Evolutionary conservation across 2,797 vertebrate genomes (phyloP).

Genomic region (Psittacula echo): DNA sequence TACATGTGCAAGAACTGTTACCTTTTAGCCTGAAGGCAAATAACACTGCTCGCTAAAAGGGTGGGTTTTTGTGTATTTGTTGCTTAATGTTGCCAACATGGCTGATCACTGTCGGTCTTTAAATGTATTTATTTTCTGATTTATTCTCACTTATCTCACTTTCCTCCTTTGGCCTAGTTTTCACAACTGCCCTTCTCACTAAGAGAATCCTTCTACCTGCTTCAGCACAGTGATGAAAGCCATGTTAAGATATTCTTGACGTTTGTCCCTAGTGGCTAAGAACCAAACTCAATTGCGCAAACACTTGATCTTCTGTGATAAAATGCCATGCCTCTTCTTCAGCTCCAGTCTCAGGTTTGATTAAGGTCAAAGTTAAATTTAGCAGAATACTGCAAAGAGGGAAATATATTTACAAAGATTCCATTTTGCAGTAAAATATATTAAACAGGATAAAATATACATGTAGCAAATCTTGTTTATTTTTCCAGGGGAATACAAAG

Average conservation of each 20-base stretch:
- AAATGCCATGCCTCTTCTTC: background rate
- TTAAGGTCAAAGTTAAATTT: slow-evolving; percentile 28
- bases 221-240: background rate
- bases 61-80: background rate
- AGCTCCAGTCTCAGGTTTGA: background rate
- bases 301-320: background rate
- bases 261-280: background rate
- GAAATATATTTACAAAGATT: background rate
- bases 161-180: background rate
- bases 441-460: background rate
- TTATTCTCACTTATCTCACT: background rate
- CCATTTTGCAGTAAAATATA: background rate
- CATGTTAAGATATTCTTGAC: background rate
- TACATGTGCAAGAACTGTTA: background rate
- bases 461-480: background rate
- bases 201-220: background rate
- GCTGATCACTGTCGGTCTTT: background rate
- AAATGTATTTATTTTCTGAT: background rate
- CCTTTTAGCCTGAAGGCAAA: background rate
- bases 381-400: background rate
- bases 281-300: background rate
- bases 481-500: slow-evolving; percentile 4
- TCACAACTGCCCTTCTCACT: background rate
- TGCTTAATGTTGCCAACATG: background rate
- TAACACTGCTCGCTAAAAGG: background rate